These are phyloP conservation scores for Acipenser transmontanus DNA, from an alignment of 2,797 vertebrate species.

Conservation along the genomic window DNA sequence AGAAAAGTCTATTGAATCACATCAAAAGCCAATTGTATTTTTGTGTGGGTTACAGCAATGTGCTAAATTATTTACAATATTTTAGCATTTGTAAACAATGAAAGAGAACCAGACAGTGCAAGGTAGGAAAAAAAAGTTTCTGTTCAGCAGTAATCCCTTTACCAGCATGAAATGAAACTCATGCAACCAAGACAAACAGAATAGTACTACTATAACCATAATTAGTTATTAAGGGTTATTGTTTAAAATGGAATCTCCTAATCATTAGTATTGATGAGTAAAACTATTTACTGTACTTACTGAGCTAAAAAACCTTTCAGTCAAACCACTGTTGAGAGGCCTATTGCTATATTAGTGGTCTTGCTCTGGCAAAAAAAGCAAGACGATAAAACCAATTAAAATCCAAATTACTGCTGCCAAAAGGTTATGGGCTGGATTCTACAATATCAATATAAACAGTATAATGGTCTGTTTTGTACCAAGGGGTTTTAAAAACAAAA, in stretches of 20 bases:
- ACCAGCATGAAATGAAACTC: constrained; percentile 24
- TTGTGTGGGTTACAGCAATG: too few relatives aligned
- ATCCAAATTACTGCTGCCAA: neutral
- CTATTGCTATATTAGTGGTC: constrained; percentile 53
- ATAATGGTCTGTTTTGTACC: too few relatives aligned
- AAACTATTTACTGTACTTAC: constrained; percentile 55
- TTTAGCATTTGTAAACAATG: neutral
- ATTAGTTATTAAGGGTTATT: constrained; percentile 42
- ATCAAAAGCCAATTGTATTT: neutral
- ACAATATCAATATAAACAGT: too few relatives aligned
- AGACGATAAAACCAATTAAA: constrained; percentile 22
- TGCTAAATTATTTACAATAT: neutral
- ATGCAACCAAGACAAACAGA: constrained; percentile 30
- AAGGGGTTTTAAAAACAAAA: too few relatives aligned
- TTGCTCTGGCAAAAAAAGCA: constrained; percentile 55
- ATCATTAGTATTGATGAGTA: constrained; percentile 30
- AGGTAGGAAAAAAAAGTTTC: constrained; percentile 15
- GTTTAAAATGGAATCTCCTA: constrained; percentile 28
- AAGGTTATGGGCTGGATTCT: neutral
- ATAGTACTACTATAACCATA: neutral
- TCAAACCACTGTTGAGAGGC: constrained; percentile 69
- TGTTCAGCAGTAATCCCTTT: constrained; percentile 16
- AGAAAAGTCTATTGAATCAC: constrained; percentile 10
- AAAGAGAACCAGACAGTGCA: constrained; percentile 22
- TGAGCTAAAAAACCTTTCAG: constrained; percentile 52